These are phyloP conservation scores for Vireo griseus DNA, from an alignment of 2,797 vertebrate genomes.

Conservation along the genomic window DNA sequence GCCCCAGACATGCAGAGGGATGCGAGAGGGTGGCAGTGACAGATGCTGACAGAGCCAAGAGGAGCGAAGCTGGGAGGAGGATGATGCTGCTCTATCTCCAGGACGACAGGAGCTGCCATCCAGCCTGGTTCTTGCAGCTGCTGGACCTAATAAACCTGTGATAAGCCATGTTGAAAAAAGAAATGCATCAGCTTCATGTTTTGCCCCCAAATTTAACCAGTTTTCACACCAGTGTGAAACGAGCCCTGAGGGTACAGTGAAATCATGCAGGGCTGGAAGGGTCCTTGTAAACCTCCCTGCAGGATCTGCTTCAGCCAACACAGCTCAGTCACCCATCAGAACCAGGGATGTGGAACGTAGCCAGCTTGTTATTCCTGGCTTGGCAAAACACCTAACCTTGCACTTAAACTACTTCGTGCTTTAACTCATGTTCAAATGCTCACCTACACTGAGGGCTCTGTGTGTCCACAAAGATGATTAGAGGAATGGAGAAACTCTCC, in stretches of 20 bases:
- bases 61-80: fast-evolving
- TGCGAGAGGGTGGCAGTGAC: fast-evolving
- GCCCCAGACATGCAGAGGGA: fast-evolving
- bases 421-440: fast-evolving
- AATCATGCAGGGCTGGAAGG: fast-evolving
- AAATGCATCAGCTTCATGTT: background rate
- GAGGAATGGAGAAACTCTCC: background rate
- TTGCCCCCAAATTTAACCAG: background rate
- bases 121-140: fast-evolving
- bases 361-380: background rate
- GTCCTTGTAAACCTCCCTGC: background rate
- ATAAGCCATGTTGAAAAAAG: background rate
- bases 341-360: background rate
- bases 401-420: background rate
- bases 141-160: background rate
- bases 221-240: fast-evolving
- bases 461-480: no score
- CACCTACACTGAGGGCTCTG: fast-evolving
- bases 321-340: background rate
- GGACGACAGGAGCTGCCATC: background rate
- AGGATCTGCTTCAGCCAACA: background rate
- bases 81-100: background rate
- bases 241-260: background rate
- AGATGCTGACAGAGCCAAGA: fast-evolving
- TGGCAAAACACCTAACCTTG: background rate